Base-by-base conservation (phyloP, 2,888 invertebrate genomes). In the Antheraea assamensis region DNA sequence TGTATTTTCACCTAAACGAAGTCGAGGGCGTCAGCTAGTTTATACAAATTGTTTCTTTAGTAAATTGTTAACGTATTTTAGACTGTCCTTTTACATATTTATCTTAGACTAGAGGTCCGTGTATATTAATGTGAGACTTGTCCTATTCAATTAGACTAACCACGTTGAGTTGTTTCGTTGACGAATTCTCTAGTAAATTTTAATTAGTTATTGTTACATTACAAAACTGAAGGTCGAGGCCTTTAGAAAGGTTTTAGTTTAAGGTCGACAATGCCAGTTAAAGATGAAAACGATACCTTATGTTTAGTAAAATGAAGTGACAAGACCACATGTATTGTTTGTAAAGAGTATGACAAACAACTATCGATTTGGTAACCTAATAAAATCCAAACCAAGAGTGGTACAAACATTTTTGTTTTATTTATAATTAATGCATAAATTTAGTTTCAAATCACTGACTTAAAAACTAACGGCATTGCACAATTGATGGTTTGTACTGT, bases 211-310 rank as follows among this genome's bases (percentile, higher is more conserved):
- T 74, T 74, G 71, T 74, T 71, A 71, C 68, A 74, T 10, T 73
- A 74, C 66, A 75, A 66, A 72, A 47, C 35, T 74, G 73, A 78
- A 78, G 76, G 79, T 78, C 76, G 78, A 79, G 78, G 78, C 74
- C 75, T 27, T 35, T 61, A 47, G 74, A 74, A 72, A 70, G 61
- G 35, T 64, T 66, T 21, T 49, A 66, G 71, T 68, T 35, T 71
- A 31, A 71, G 71, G 64, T 71, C 61, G 55, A 21, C n/a, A 58
- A 58, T 58, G 13, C 3, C 21, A 17, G 49, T 49, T 49, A 49
- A 49, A 15, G 19, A 49, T 49, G 49, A 49, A 3, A 19, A 42
- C 71, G 55, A 66, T 30, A 15, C 66, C 47, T 72, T 72, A n/a
- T 66, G 13, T 35, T 47, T 52, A 49, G 49, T 3, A 49, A 19